A percentile compares a stretch with the other conserved stretches of the same genome.
Conservation (phyloP, 2,888 invertebrate species). For the Margaritifera margaritifera region DNA sequence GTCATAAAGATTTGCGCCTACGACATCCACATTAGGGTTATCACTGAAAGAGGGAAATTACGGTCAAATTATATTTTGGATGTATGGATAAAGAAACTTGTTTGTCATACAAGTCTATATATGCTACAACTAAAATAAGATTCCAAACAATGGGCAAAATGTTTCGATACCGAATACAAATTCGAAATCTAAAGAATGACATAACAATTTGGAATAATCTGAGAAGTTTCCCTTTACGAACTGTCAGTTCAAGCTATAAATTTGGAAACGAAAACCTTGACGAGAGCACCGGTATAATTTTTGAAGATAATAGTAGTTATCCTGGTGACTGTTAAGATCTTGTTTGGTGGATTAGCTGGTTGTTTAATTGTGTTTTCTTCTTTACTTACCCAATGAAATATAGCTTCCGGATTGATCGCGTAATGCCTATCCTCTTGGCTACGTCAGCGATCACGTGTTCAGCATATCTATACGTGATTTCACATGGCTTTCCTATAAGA, state of each 20-base stretch:
- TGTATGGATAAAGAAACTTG: too few relatives aligned
- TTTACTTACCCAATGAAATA: conserved; percentile 71
- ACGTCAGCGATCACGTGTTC: conserved; percentile 67
- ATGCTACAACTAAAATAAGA: too few relatives aligned
- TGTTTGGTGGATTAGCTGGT: background rate
- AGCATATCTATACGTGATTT: conserved; percentile 71
- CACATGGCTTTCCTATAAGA: conserved; percentile 71
- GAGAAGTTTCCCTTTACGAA: too few relatives aligned
- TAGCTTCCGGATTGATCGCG: conserved; percentile 64
- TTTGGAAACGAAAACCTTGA: background rate
- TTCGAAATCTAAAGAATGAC: too few relatives aligned
- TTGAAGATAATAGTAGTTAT: background rate
- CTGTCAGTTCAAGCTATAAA: too few relatives aligned
- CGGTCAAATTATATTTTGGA: too few relatives aligned
- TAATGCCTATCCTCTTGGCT: conserved; percentile 65
- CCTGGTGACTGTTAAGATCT: background rate
- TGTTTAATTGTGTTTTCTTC: background rate
- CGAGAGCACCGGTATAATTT: background rate
- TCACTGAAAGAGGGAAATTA: conserved; percentile 57
- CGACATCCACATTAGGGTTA: conserved; percentile 71
- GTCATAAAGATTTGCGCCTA: conserved; percentile 71
- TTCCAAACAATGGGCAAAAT: too few relatives aligned
- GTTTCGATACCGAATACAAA: too few relatives aligned
- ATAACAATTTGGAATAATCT: too few relatives aligned
- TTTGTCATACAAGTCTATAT: too few relatives aligned